A percentile compares a stretch with the other conserved stretches of the same genome.
These are phyloP conservation scores for Drosophila ustulata DNA, from an alignment of 2,888 invertebrate species.

Conservation along the genomic window DNA sequence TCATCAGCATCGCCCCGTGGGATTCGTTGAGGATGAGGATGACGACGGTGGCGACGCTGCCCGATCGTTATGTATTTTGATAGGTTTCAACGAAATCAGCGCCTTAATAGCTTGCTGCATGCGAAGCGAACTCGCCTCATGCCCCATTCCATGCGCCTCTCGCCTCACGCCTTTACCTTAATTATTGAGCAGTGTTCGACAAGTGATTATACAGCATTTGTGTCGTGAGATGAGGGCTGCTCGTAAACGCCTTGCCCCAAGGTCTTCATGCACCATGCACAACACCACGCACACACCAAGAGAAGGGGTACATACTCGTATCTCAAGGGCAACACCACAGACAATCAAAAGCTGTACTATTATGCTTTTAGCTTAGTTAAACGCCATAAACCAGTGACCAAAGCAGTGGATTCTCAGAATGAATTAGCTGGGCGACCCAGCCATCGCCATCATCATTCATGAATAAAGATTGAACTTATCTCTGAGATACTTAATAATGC, in stretches of 20 bases:
- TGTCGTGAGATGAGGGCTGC: conserved; percentile 69
- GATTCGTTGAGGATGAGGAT: conserved; percentile 20
- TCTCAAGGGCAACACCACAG: conserved; percentile 62
- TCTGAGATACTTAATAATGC: neutral
- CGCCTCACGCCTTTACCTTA: conserved; percentile 50
- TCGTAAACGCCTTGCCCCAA: conserved; percentile 34
- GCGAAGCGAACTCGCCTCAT: conserved; percentile 46
- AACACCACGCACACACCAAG: conserved; percentile 3
- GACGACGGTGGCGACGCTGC: conserved; percentile 21
- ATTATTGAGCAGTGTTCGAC: conserved; percentile 81
- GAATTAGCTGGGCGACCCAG: conserved; percentile 42
- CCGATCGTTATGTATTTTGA: conserved; percentile 79
- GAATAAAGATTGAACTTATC: neutral
- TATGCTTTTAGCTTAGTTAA: conserved; percentile 63
- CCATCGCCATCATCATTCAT: neutral
- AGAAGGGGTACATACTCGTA: conserved; percentile 6
- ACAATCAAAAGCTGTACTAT: conserved; percentile 43
- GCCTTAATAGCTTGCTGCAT: conserved; percentile 74
- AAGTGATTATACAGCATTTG: conserved; percentile 80
- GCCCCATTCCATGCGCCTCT: conserved; percentile 2
- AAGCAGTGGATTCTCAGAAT: conserved; percentile 59
- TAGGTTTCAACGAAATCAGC: conserved; percentile 80
- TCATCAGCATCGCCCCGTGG: conserved; percentile 68
- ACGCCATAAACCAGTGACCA: conserved; percentile 42
- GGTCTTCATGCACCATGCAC: conserved; percentile 18